Evolutionary conservation across 2,797 vertebrate genomes (phyloP).

Genomic region (Etheostoma nigrum): DNA sequence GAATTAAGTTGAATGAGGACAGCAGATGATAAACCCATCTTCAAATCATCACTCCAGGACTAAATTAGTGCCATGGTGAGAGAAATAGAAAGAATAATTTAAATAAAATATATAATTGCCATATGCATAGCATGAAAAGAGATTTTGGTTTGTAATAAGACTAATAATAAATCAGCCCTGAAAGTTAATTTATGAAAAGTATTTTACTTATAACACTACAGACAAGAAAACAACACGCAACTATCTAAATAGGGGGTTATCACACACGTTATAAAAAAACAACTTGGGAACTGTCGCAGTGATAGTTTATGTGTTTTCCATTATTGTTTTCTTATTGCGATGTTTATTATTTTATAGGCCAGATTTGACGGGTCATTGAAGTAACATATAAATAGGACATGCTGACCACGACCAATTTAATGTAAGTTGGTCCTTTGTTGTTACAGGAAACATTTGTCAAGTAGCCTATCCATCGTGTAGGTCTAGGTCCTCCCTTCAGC

Average conservation of each 20-base stretch:
- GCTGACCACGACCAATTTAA: not conserved
- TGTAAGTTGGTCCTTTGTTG: no score
- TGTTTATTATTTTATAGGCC: not conserved
- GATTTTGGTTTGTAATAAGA: not conserved
- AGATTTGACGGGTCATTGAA: not conserved
- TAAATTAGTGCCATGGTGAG: not conserved
- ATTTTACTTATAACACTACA: no score
- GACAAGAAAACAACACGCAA: no score
- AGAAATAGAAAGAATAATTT: not conserved
- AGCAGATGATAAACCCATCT: not conserved
- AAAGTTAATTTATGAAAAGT: not conserved
- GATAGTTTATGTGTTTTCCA: not conserved
- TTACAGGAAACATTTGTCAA: not conserved
- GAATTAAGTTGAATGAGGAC: not conserved
- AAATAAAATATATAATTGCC: no score
- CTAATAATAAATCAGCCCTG: not conserved
- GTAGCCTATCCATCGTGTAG: conserved; percentile 34
- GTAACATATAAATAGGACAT: not conserved
- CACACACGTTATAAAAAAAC: not conserved
- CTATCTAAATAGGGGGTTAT: no score
- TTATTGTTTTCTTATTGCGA: not conserved
- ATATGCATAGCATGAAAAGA: no score
- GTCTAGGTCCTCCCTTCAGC: conserved; percentile 50
- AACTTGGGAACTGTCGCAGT: no score
- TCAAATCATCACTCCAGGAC: not conserved